These are phyloP conservation scores for Drosophila borborema DNA, from an alignment of 2,888 invertebrate genomes.

Conservation along the genomic window DNA sequence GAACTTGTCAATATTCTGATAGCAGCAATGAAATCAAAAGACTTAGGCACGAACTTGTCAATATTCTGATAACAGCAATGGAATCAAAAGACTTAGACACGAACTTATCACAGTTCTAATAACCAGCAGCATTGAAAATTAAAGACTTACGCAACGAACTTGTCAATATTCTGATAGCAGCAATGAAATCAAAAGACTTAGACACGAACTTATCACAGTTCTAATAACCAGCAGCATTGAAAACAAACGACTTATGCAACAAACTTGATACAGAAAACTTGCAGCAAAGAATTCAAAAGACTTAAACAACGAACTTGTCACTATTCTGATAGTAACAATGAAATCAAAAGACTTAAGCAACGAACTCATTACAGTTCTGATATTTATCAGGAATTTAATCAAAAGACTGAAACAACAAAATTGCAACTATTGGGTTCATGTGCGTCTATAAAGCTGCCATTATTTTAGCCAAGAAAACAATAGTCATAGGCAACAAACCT, in stretches of 20 bases:
- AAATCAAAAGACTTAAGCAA: too few relatives aligned
- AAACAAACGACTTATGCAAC: not conserved
- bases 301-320: conserved; percentile 38
- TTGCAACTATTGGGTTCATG: conserved; percentile 31
- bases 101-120: too few relatives aligned
- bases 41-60: not conserved
- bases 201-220: conserved; percentile 11
- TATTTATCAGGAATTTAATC: too few relatives aligned
- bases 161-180: too few relatives aligned
- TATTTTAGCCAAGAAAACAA: conserved; percentile 10
- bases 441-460: not conserved
- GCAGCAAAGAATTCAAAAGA: conserved; percentile 19
- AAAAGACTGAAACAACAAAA: conserved; percentile 4
- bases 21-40: not conserved
- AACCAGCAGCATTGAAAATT: too few relatives aligned
- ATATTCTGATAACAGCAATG: not conserved
- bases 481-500: conserved; percentile 47
- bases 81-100: too few relatives aligned
- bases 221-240: too few relatives aligned
- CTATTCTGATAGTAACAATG: not conserved
- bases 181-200: conserved; percentile 21
- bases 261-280: not conserved
- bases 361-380: too few relatives aligned
- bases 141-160: too few relatives aligned
- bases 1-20: conserved; percentile 21